A percentile compares a stretch with the other conserved stretches of the same genome.
These are phyloP conservation scores for Drosophila bifasciata DNA, from an alignment of 1,140 invertebrate genomes.

Conservation along the genomic window DNA sequence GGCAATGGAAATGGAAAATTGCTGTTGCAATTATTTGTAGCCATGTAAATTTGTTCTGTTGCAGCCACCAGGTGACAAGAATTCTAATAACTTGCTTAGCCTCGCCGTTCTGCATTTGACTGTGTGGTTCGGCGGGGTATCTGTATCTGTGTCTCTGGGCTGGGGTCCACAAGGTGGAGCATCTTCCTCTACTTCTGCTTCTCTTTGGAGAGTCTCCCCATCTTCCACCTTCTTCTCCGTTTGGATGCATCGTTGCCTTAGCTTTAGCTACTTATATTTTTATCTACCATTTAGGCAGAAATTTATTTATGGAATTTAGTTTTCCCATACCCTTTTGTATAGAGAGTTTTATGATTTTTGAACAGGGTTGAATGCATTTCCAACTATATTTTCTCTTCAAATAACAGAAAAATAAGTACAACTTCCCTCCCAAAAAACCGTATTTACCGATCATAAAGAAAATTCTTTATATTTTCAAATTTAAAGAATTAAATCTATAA, in stretches of 20 bases:
- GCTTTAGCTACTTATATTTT: conserved; percentile 39
- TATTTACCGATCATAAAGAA: no score
- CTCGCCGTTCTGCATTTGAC: background rate
- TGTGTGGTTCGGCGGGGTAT: no score
- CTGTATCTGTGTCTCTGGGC: background rate
- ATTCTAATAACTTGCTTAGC: conserved; percentile 77
- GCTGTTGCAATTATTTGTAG: conserved; percentile 78
- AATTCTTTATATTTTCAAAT: no score
- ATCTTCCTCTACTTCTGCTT: no score
- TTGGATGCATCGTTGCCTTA: background rate
- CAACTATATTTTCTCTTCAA: no score
- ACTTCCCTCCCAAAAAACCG: no score
- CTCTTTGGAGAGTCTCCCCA: background rate
- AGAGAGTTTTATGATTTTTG: no score
- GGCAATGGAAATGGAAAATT: conserved; percentile 75
- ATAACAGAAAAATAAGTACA: no score
- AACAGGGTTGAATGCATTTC: no score
- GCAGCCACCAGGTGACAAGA: conserved; percentile 68
- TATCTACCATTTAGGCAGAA: conserved; percentile 74
- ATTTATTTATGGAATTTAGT: conserved; percentile 58
- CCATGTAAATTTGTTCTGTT: conserved; percentile 68
- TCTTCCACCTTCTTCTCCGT: background rate
- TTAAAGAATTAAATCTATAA: no score
- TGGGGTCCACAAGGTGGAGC: no score
- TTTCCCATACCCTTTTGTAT: background rate